Evolutionary conservation across 2,888 invertebrate species (phyloP), one percentile per base, ranked within the genome.

Genomic region (Piscicola geometra): DNA sequence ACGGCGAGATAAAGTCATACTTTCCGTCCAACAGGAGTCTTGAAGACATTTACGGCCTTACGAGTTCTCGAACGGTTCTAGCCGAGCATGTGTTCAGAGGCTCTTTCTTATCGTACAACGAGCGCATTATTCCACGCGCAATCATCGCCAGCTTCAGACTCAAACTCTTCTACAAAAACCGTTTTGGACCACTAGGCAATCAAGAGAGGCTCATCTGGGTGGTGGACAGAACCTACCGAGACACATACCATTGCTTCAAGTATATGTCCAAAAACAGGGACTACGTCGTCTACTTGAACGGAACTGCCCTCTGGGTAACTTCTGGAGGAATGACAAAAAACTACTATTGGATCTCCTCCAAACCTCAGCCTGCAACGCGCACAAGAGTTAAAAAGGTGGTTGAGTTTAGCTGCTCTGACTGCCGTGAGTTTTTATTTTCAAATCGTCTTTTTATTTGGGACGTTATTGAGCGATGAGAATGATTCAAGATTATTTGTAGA

Each of bases 171-270:
- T 21, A 15, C 60, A 56, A 56, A n/a, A 18, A 56, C n/a, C 21
- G 60, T 5, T 25, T 56, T 5, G 25, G 60, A 15, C 9, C 5
- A 5, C 12, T 18, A 21, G 5, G n/a, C 25, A 5, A 3, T 9
- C 3, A 18, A 21, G 5, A 3, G 60, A 56, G n/a, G 60, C n/a
- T 56, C 9, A 41, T 56, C 5, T 56, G 60, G 60, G 60, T 56
- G 60, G n/a, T 25, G 5, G 60, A 56, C 25, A 18, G 60, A 3
- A 56, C n/a, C 5, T 56, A 5, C 60, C 9, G n/a, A 5, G 60
- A 56, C 60, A 56, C 60, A 9, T 56, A 56, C 60, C 60, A 56
- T n/a, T 56, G 60, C 60, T 56, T 56, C 60, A 56, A 25, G 25
- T 25, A 56, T 5, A 9, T 56, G 12, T 18, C 25, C n/a, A 21